These are phyloP conservation scores for Syncerus caffer DNA, from an alignment of 2,797 vertebrate genomes.

Conservation along the genomic window DNA sequence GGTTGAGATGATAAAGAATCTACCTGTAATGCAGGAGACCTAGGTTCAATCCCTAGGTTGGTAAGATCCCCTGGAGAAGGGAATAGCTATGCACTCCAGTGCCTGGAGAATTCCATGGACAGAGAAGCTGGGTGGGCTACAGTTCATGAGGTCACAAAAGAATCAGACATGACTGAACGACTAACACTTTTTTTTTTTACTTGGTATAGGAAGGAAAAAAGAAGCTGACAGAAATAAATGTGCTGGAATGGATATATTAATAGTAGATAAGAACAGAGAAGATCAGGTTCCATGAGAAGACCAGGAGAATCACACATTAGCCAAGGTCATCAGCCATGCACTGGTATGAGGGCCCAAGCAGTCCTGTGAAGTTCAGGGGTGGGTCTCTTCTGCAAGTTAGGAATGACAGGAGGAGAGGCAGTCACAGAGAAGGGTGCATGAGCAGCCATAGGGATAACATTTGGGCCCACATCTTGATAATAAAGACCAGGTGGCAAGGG, in stretches of 20 bases:
- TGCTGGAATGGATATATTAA: not conserved
- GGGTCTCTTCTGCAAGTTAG: not conserved
- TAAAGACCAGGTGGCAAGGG: not conserved
- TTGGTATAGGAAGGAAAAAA: not conserved
- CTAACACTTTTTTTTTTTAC: not conserved
- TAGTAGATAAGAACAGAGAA: not conserved
- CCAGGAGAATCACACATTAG: not conserved
- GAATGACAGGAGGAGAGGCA: not conserved
- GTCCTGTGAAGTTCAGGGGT: not conserved
- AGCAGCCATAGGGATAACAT: not conserved
- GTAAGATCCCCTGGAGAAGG: not conserved
- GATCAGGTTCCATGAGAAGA: not conserved
- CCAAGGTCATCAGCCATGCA: not conserved
- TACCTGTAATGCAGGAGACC: not conserved
- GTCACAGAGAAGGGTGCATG: not conserved
- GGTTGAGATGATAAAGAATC: not conserved
- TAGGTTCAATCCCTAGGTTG: not conserved
- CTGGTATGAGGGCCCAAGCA: not conserved
- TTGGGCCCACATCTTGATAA: not conserved
- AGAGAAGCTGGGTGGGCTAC: not conserved
- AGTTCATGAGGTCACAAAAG: not conserved
- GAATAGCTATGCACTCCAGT: not conserved
- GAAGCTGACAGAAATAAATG: not conserved
- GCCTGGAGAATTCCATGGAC: not conserved
- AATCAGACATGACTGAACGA: not conserved